Evolutionary conservation across 1,140 invertebrate genomes (phyloP).

Genomic region (Bombus picipes): DNA sequence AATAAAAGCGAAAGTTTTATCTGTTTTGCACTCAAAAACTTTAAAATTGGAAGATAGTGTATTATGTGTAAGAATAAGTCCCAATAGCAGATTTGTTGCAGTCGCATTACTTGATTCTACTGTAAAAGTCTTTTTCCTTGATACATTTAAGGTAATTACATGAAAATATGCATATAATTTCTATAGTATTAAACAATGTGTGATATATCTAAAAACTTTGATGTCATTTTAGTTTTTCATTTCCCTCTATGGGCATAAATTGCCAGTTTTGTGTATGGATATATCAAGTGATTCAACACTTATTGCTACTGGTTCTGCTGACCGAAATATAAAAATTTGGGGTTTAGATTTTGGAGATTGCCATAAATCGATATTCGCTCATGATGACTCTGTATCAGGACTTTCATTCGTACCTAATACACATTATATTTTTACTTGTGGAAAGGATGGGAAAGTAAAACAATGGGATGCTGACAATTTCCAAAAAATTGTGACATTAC

Average conservation of each 20-base stretch:
- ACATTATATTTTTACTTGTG: slow-evolving; percentile 96
- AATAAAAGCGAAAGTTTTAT: slow-evolving; percentile 88
- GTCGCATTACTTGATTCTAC: slow-evolving; percentile 96
- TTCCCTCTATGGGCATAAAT: slow-evolving; percentile 97
- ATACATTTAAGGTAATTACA: slow-evolving; percentile 92
- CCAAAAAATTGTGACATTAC: slow-evolving; percentile 94
- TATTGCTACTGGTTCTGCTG: slow-evolving; percentile 96
- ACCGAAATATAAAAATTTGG: slow-evolving; percentile 99
- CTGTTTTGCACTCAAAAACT: slow-evolving; percentile 90
- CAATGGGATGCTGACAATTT: slow-evolving; percentile 98
- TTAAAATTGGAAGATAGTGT: slow-evolving; percentile 94
- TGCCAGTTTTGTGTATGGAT: slow-evolving; percentile 96
- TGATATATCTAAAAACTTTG: background rate
- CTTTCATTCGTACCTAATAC: slow-evolving; percentile 95
- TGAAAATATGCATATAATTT: background rate
- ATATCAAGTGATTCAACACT: slow-evolving; percentile 95
- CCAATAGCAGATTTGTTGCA: slow-evolving; percentile 94
- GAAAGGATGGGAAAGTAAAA: slow-evolving; percentile 96
- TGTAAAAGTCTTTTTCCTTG: slow-evolving; percentile 97
- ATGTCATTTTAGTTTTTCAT: slow-evolving; percentile 90
- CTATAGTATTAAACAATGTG: background rate
- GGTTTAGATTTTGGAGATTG: slow-evolving; percentile 99
- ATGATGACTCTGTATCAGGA: slow-evolving; percentile 96
- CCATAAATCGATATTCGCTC: slow-evolving; percentile 93
- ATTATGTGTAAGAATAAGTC: slow-evolving; percentile 91